Percentiles rank a stretch among this genome's conserved stretches.
These are phyloP conservation scores for Cydia strobilella DNA, from an alignment of 1,140 invertebrate species.

Conservation along the genomic window DNA sequence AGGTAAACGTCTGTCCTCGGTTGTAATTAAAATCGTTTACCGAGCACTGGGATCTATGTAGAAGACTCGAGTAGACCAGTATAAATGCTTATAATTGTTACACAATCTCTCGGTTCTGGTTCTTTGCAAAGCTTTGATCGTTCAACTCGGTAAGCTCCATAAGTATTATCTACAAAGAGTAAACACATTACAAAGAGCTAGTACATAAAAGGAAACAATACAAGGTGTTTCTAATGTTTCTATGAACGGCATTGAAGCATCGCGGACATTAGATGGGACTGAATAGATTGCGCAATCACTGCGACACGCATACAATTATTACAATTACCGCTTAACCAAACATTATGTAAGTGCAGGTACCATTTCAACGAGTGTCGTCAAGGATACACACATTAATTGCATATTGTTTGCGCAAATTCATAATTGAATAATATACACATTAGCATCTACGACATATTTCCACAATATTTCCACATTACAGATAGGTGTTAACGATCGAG, in stretches of 20 bases:
- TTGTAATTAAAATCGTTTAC: not conserved
- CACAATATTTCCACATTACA: no score
- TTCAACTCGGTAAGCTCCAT: not conserved
- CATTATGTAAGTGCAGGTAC: constrained; percentile 23
- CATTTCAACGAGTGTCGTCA: constrained; percentile 14
- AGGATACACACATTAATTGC: not conserved
- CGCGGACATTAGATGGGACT: constrained; percentile 52
- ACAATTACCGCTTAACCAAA: constrained; percentile 34
- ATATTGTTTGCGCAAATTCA: constrained; percentile 1
- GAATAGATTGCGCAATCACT: constrained; percentile 48
- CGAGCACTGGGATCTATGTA: not conserved
- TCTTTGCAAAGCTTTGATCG: not conserved
- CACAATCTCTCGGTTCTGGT: not conserved
- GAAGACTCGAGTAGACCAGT: not conserved
- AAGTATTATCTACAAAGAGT: not conserved
- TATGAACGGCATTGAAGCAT: constrained; percentile 55
- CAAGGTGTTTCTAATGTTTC: constrained; percentile 33
- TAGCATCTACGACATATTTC: not conserved
- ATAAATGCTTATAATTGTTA: not conserved
- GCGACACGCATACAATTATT: constrained; percentile 41
- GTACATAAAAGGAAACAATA: constrained; percentile 36
- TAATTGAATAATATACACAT: not conserved
- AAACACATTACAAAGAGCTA: not conserved
- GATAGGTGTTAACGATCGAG: no score
- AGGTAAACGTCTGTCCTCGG: not conserved